Evolutionary conservation across 2,888 invertebrate species (phyloP).

Genomic region (Euplexia lucipara): DNA sequence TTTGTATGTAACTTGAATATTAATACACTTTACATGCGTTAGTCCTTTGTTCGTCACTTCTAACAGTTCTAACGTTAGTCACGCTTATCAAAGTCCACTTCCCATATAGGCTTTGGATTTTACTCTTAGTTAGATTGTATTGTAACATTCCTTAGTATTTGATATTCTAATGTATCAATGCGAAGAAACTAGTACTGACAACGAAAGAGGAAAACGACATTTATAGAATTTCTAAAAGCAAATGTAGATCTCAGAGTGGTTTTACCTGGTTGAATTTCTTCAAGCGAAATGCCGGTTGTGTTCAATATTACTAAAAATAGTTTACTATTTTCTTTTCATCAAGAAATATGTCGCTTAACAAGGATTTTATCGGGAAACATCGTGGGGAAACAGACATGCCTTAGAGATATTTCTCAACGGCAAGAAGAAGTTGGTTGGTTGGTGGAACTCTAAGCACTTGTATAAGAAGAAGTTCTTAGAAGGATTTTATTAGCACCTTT

Average conservation of each 20-base stretch:
- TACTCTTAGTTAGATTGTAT: conserved; percentile 35
- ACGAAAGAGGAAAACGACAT: not conserved
- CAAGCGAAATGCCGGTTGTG: not conserved
- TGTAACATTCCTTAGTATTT: conserved; percentile 24
- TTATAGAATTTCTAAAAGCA: conserved; percentile 3
- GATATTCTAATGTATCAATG: conserved; percentile 21
- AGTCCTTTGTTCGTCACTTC: conserved; percentile 57
- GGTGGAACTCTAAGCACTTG: too few species aligned
- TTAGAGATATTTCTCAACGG: too few species aligned
- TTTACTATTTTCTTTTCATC: not conserved
- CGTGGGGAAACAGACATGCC: too few species aligned
- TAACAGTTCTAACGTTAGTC: conserved; percentile 60
- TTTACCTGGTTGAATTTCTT: not conserved
- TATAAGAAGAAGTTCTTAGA: too few species aligned
- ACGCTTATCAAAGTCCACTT: conserved; percentile 63
- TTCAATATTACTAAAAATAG: not conserved
- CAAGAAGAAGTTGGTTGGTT: too few species aligned
- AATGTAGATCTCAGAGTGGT: not conserved
- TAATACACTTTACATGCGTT: conserved; percentile 30
- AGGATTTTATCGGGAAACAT: too few species aligned
- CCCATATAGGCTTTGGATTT: conserved; percentile 39
- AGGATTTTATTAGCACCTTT: too few species aligned
- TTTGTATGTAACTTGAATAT: conserved; percentile 44
- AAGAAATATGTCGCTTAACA: not conserved
- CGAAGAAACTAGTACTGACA: not conserved